A percentile compares a stretch with the other conserved stretches of the same genome.
phyloP scores from a whole-genome alignment of 2,113 vertebrate species.

The Plestiodon gilberti region DNA sequence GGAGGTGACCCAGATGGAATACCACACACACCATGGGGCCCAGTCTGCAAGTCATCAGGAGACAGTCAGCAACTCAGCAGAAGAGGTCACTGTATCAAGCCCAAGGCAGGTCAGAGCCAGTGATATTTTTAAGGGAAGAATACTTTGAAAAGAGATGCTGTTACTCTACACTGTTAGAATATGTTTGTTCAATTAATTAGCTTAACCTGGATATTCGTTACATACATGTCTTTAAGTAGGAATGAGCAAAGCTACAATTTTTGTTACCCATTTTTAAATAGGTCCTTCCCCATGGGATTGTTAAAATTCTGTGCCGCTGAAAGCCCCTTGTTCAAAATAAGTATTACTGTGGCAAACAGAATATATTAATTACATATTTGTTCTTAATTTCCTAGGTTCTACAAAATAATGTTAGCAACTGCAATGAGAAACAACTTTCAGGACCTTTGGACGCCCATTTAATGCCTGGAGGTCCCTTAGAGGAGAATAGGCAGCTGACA shows the following conservation, averaged over 20 bases:
- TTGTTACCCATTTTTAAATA: background rate
- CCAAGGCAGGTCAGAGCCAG: constrained; percentile 69
- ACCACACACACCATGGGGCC: constrained; percentile 57
- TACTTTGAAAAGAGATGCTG: constrained; percentile 52
- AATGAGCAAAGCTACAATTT: background rate
- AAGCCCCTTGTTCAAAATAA: constrained; percentile 57
- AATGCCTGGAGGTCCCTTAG: constrained; percentile 73
- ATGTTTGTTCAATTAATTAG: constrained; percentile 30
- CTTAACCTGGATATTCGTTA: background rate
- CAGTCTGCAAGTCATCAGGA: constrained; percentile 65
- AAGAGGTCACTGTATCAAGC: constrained; percentile 71
- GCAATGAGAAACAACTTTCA: constrained; percentile 70
- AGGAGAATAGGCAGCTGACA: constrained; percentile 77
- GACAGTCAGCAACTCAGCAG: constrained; percentile 58
- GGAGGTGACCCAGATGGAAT: constrained; percentile 73
- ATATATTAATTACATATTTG: constrained; percentile 45
- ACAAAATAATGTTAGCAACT: constrained; percentile 65
- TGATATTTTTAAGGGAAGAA: constrained; percentile 33
- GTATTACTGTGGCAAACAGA: constrained; percentile 60
- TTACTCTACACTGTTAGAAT: constrained; percentile 12
- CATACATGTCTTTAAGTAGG: background rate
- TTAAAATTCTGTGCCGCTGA: constrained; percentile 59
- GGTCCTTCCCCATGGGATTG: background rate
- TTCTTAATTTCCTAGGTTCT: constrained; percentile 70
- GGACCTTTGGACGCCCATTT: constrained; percentile 71